Percentiles rank a stretch among this genome's conserved stretches.
These are phyloP conservation scores for Melanotaenia trifasciata DNA, from an alignment of 2,797 vertebrate species.

Conservation along the genomic window DNA sequence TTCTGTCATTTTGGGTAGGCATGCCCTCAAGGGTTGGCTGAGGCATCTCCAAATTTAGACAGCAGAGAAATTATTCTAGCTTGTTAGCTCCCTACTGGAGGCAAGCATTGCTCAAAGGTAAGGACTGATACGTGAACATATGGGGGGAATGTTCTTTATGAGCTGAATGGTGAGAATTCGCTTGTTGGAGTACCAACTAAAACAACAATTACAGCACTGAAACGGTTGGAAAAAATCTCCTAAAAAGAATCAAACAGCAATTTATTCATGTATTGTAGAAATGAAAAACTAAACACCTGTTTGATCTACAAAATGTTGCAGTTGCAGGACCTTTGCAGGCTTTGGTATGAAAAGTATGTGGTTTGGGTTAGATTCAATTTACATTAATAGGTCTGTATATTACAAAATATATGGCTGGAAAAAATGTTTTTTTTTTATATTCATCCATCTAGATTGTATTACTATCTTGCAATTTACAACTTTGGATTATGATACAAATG, in stretches of 20 bases:
- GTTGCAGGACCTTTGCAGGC: neutral
- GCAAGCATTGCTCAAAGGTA: conserved; percentile 5
- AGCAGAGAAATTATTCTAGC: conserved; percentile 27
- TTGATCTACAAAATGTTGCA: neutral
- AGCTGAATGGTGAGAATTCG: neutral
- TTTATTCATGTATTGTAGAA: neutral
- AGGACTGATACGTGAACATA: conserved; percentile 16
- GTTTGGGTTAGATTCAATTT: neutral
- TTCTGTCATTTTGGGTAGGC: conserved; percentile 30
- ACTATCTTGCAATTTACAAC: neutral
- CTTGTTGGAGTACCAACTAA: neutral
- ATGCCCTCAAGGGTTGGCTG: conserved; percentile 28
- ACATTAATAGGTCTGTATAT: neutral
- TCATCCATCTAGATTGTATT: neutral
- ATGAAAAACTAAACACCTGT: neutral
- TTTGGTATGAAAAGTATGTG: neutral
- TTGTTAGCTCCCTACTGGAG: conserved; percentile 35
- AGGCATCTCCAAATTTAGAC: conserved; percentile 47
- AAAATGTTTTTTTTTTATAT: neutral
- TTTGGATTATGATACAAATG: neutral
- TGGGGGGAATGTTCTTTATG: neutral
- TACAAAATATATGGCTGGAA: neutral
- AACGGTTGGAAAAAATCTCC: neutral
- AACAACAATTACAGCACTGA: neutral
- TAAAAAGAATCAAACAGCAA: neutral